Evolutionary conservation across 1,140 invertebrate species (phyloP).

Genomic region (Heliconius nattereri): DNA sequence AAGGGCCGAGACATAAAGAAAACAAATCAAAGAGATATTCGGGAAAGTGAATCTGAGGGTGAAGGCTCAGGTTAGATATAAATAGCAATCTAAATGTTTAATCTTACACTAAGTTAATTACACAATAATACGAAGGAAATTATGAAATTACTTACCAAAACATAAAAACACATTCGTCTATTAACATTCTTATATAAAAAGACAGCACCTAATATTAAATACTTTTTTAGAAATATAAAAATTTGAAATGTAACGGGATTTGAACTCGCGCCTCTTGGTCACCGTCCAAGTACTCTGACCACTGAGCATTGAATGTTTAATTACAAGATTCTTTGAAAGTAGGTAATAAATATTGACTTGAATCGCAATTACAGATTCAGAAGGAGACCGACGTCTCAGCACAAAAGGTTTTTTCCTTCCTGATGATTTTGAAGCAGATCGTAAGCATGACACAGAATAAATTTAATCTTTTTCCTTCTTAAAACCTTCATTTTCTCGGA

Average conservation of each 20-base stretch:
- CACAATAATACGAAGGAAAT: too few relatives aligned
- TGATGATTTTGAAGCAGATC: conserved; percentile 58
- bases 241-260: too few relatives aligned
- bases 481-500: not conserved
- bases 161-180: too few relatives aligned
- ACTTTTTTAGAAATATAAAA: too few relatives aligned
- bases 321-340: not conserved
- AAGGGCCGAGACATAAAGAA: conserved; percentile 24
- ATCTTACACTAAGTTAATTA: conserved; percentile 1
- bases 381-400: conserved; percentile 42
- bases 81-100: not conserved
- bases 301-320: not conserved
- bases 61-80: conserved; percentile 41
- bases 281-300: too few relatives aligned
- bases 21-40: conserved; percentile 16
- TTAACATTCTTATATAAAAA: too few relatives aligned
- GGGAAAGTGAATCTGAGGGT: conserved; percentile 36
- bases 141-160: too few relatives aligned
- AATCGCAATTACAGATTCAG: conserved; percentile 37
- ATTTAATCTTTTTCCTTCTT: not conserved
- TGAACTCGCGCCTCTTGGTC: too few relatives aligned
- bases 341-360: not conserved
- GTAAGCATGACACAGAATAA: conserved; percentile 35
- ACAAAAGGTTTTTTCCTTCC: conserved; percentile 50
- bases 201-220: too few relatives aligned